Conservation (phyloP, 2,113 vertebrate genomes). For the Hepsetus odoe region DNA sequence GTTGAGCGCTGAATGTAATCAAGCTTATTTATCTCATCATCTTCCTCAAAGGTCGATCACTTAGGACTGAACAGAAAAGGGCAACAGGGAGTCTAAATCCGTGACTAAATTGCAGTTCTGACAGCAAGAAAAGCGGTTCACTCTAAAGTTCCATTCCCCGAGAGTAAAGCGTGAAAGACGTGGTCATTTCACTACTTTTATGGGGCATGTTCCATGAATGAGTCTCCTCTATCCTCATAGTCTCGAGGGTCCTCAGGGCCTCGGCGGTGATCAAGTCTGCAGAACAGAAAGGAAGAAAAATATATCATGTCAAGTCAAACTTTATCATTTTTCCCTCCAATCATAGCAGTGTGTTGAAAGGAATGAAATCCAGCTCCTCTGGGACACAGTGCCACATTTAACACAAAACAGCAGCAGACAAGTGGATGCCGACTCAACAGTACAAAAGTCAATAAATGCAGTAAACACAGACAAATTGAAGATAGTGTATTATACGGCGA, state of each 20-base stretch:
- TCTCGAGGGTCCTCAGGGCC: constrained; percentile 62
- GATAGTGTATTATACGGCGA: neutral
- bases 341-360: neutral
- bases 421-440: neutral
- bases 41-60: constrained; percentile 43
- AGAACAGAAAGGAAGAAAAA: neutral
- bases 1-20: constrained; percentile 23
- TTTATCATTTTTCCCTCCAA: neutral
- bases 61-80: constrained; percentile 31
- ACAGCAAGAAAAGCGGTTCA: neutral
- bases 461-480: neutral
- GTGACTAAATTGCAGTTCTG: neutral
- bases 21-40: constrained; percentile 17
- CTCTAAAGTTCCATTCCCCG: neutral
- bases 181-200: constrained; percentile 56
- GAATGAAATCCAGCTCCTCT: neutral
- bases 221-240: constrained; percentile 68
- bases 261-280: constrained; percentile 71
- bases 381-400: neutral
- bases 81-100: constrained; percentile 17
- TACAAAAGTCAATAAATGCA: neutral
- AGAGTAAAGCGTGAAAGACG: neutral
- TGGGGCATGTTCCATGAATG: constrained; percentile 72
- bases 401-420: neutral
- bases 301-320: neutral